These are phyloP conservation scores for Phaonia tiefii DNA, from an alignment of 2,888 invertebrate species.

Conservation along the genomic window DNA sequence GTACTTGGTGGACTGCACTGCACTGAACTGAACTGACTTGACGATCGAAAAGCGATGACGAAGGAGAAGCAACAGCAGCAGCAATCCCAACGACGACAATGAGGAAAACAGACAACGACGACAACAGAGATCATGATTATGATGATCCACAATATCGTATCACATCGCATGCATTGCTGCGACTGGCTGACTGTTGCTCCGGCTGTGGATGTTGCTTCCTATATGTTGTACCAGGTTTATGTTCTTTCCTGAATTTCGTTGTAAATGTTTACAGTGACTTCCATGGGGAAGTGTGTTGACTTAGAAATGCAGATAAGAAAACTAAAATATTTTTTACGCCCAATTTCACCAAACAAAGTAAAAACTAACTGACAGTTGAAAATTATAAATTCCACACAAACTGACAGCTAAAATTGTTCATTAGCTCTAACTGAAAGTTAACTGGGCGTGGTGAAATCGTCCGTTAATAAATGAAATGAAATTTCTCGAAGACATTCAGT, in stretches of 20 bases:
- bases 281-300: not conserved
- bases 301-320: no score
- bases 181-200: no score
- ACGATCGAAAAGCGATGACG: slow-evolving; percentile 34
- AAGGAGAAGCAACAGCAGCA: slow-evolving; percentile 32
- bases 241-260: slow-evolving; percentile 62
- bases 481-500: no score
- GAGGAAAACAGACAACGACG: slow-evolving; percentile 69
- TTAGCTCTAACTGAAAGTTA: no score
- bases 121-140: slow-evolving; percentile 52
- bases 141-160: slow-evolving; percentile 54
- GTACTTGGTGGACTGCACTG: slow-evolving; percentile 23
- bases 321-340: no score
- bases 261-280: slow-evolving; percentile 49
- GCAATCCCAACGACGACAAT: slow-evolving; percentile 45
- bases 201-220: slow-evolving; percentile 17
- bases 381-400: no score
- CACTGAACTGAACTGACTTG: slow-evolving; percentile 27
- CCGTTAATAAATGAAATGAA: no score
- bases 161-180: slow-evolving; percentile 19
- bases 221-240: slow-evolving; percentile 20
- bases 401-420: no score
- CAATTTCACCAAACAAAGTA: no score
- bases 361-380: no score
- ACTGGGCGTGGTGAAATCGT: no score